These are phyloP conservation scores for Drosophila gunungcola DNA, from an alignment of 1,140 invertebrate species.

Conservation along the genomic window DNA sequence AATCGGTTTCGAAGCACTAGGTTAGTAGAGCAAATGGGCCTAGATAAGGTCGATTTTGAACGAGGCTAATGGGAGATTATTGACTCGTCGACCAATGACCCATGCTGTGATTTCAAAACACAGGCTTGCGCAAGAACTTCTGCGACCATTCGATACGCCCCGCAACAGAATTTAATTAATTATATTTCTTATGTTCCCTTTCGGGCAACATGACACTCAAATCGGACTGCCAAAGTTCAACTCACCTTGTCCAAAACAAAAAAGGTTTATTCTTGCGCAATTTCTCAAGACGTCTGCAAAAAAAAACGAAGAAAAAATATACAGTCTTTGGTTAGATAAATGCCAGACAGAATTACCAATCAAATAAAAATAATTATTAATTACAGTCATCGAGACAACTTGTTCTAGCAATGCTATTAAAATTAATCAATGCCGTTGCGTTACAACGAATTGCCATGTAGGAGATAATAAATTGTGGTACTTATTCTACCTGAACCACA, in stretches of 20 bases:
- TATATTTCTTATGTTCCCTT: conserved; percentile 39
- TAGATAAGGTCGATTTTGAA: conserved; percentile 23
- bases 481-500: conserved; percentile 34
- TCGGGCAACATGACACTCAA: conserved; percentile 32
- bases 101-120: conserved; percentile 28
- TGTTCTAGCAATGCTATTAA: conserved; percentile 50
- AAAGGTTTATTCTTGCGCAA: conserved; percentile 61
- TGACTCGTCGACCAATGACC: conserved; percentile 48
- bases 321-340: conserved; percentile 53
- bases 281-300: conserved; percentile 62
- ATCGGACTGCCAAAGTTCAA: conserved; percentile 48
- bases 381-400: conserved; percentile 47
- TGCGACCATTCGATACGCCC: conserved; percentile 63
- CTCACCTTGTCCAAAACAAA: conserved; percentile 70
- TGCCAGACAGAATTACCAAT: conserved; percentile 54
- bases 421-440: conserved; percentile 68
- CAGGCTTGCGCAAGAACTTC: conserved; percentile 41
- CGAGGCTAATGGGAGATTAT: conserved; percentile 12
- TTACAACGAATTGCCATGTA: conserved; percentile 66
- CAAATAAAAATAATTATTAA: conserved; percentile 48
- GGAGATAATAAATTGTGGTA: conserved; percentile 51
- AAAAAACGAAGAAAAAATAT: conserved; percentile 13
- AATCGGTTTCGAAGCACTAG: conserved; percentile 11
- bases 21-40: conserved; percentile 29
- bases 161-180: conserved; percentile 61